Conservation (phyloP, 2,888 invertebrate genomes). For the Spialia ferax region DNA sequence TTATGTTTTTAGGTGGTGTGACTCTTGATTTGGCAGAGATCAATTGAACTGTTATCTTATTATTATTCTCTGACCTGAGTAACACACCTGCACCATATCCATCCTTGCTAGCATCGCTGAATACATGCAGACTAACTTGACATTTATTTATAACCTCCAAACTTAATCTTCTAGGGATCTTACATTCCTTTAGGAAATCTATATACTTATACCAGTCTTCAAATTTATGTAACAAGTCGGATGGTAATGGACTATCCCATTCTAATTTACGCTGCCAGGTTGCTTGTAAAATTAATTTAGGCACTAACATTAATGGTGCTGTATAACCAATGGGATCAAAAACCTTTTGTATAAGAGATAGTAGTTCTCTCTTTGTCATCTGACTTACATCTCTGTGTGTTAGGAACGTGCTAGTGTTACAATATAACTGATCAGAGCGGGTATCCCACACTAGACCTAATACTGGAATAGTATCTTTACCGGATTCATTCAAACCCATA, state of each 20-base stretch:
- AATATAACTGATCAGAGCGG: not conserved
- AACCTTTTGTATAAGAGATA: not conserved
- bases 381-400: not conserved
- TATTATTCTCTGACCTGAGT: not conserved
- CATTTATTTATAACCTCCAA: too few relatives aligned
- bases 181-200: not conserved
- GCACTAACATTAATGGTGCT: not conserved
- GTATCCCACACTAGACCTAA: not conserved
- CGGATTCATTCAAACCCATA: not conserved
- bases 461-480: not conserved
- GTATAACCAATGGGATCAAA: not conserved
- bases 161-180: not conserved
- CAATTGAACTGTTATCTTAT: not conserved
- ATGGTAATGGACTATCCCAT: too few relatives aligned
- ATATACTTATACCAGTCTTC: too few relatives aligned
- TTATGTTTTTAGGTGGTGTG: not conserved
- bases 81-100: not conserved
- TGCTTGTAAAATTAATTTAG: not conserved
- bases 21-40: not conserved
- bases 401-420: not conserved
- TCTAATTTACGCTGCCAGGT: not conserved
- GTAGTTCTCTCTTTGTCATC: not conserved
- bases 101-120: not conserved
- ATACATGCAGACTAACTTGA: not conserved
- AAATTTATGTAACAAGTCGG: too few relatives aligned